These are phyloP conservation scores for Nicator chloris DNA, from an alignment of 2,113 vertebrate species.

Conservation along the genomic window DNA sequence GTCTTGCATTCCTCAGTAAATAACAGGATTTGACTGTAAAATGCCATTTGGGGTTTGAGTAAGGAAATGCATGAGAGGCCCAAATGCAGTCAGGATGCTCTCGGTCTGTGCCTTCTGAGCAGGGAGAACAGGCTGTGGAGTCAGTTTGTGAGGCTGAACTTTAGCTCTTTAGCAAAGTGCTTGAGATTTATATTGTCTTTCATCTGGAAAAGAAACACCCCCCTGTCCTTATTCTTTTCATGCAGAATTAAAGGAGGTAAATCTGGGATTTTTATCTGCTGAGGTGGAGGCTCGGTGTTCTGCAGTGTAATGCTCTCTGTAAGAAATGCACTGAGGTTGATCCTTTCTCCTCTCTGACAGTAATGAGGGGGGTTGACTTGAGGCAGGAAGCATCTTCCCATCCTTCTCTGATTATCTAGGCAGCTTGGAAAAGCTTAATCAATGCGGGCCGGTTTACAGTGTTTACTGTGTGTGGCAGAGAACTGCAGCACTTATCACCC, in stretches of 20 bases:
- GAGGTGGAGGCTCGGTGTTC: not conserved
- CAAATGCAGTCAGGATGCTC: not conserved
- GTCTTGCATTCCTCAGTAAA: constrained; percentile 55
- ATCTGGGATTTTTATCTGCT: not conserved
- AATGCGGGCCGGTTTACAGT: not conserved
- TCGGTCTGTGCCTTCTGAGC: not conserved
- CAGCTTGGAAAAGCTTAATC: constrained; percentile 26
- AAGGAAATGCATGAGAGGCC: not conserved
- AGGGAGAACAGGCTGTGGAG: not conserved
- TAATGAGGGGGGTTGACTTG: not conserved
- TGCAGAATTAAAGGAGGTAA: not conserved
- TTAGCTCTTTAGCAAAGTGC: not conserved
- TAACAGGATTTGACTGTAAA: constrained; percentile 40
- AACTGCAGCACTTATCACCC: not conserved
- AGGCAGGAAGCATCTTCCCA: constrained; percentile 13
- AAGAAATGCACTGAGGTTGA: not conserved
- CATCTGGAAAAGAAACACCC: not conserved
- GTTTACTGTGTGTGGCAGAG: not conserved
- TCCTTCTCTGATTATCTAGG: constrained; percentile 3
- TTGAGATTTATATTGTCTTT: not conserved
- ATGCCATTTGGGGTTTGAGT: constrained; percentile 14
- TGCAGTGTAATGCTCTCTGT: not conserved
- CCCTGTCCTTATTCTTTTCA: not conserved
- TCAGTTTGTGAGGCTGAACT: not conserved
- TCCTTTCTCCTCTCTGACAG: not conserved